phyloP scores from a whole-genome alignment of 2,113 vertebrate species.

The Caranx melampygus region DNA sequence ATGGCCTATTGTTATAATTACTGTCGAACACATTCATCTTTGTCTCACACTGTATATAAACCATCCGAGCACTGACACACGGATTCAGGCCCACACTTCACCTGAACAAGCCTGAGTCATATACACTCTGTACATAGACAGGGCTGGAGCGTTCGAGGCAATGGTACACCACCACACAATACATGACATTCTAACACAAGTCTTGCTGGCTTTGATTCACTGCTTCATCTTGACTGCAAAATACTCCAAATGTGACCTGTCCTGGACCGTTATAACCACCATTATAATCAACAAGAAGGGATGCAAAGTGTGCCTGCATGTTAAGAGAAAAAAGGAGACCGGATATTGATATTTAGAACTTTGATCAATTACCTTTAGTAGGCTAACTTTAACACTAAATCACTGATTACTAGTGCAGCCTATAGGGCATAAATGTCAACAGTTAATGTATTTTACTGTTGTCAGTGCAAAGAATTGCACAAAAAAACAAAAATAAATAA shows the following conservation, averaged over 20 bases:
- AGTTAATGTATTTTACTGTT: neutral
- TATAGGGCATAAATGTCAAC: neutral
- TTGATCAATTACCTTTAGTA: neutral
- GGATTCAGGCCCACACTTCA: neutral
- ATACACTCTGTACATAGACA: too few relatives aligned
- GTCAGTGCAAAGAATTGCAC: neutral
- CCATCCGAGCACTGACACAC: neutral
- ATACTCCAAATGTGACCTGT: too few relatives aligned
- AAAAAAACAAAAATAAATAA: too few relatives aligned
- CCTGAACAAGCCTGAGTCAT: too few relatives aligned
- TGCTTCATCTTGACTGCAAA: too few relatives aligned
- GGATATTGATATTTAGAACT: neutral
- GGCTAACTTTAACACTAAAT: neutral
- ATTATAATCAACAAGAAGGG: neutral
- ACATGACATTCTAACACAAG: neutral
- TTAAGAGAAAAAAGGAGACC: neutral
- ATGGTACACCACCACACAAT: too few relatives aligned
- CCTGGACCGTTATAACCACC: too few relatives aligned
- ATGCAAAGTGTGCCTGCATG: neutral
- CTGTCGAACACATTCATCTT: too few relatives aligned
- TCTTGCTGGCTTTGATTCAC: neutral
- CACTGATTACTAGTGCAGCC: neutral
- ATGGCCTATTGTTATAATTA: too few relatives aligned
- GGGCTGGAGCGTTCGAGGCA: too few relatives aligned
- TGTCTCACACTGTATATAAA: too few relatives aligned